A percentile compares a stretch with the other conserved stretches of the same genome.
Conservation (phyloP, 2,113 vertebrate genomes). For the Entelurus aequoreus region DNA sequence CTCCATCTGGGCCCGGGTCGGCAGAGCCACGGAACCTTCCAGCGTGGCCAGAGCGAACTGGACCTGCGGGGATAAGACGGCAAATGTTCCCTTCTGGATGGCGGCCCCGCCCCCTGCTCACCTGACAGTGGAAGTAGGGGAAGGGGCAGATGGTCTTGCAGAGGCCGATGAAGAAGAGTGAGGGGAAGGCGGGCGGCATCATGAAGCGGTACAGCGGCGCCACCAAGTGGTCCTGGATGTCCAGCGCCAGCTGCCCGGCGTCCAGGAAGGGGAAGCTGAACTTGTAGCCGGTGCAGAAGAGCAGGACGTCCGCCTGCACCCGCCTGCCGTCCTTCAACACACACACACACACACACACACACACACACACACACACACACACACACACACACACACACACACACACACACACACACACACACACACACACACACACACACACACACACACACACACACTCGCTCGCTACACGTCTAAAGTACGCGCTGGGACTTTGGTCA, state of each 20-base stretch:
- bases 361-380: neutral
- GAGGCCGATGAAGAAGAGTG: slow-evolving; percentile 73
- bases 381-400: neutral
- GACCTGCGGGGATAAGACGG: slow-evolving; percentile 27
- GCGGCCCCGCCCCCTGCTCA: slow-evolving; percentile 15
- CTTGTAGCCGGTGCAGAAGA: slow-evolving; percentile 79
- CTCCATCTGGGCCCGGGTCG: slow-evolving; percentile 52
- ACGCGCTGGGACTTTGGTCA: slow-evolving; percentile 18
- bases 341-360: neutral
- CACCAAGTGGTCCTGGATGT: slow-evolving; percentile 59
- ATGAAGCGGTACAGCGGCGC: slow-evolving; percentile 70
- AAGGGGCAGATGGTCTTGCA: slow-evolving; percentile 76
- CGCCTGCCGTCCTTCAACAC: slow-evolving; percentile 53
- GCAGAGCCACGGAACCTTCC: slow-evolving; percentile 49
- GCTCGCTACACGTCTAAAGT: neutral
- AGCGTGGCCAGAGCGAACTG: slow-evolving; percentile 61
- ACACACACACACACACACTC: neutral
- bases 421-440: neutral
- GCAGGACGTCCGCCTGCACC: slow-evolving; percentile 57
- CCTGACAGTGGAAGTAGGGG: slow-evolving; percentile 76
- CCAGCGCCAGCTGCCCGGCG: slow-evolving; percentile 50
- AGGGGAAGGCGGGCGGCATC: slow-evolving; percentile 68
- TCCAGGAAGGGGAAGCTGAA: slow-evolving; percentile 71
- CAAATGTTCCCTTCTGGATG: neutral
- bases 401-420: neutral